These are phyloP conservation scores for Bombus terrestris DNA, from an alignment of 1,140 invertebrate genomes.

Conservation along the genomic window DNA sequence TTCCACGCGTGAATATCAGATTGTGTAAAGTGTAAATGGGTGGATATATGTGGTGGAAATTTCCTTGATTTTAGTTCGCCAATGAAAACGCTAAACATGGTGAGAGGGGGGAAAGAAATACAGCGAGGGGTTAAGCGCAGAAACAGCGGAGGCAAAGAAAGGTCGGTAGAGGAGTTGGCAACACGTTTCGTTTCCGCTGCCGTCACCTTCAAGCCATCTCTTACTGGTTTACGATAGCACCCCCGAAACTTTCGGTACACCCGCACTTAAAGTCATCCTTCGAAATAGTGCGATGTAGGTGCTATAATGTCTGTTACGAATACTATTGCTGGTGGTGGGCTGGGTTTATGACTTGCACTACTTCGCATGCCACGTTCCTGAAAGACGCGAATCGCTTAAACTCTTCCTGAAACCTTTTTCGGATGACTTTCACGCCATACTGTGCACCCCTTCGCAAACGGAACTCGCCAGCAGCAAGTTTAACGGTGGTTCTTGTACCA, in stretches of 20 bases:
- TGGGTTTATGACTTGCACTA: slow-evolving; percentile 61
- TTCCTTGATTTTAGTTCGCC: slow-evolving; percentile 52
- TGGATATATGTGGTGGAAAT: slow-evolving; percentile 33
- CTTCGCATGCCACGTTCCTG: slow-evolving; percentile 49
- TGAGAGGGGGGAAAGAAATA: slow-evolving; percentile 21
- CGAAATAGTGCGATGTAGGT: slow-evolving; percentile 59
- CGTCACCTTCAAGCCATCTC: slow-evolving; percentile 64
- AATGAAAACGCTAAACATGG: slow-evolving; percentile 9
- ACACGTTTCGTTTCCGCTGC: slow-evolving; percentile 61
- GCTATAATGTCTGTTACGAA: slow-evolving; percentile 62
- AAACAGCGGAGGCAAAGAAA: slow-evolving; percentile 17
- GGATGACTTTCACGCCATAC: slow-evolving; percentile 32
- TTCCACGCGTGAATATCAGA: slow-evolving; percentile 1
- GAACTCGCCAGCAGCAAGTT: not conserved
- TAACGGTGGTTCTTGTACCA: slow-evolving; percentile 14
- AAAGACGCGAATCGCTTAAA: slow-evolving; percentile 61
- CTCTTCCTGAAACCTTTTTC: slow-evolving; percentile 54
- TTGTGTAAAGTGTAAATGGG: slow-evolving; percentile 5
- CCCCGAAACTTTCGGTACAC: slow-evolving; percentile 58
- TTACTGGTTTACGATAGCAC: slow-evolving; percentile 64
- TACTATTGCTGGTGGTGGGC: slow-evolving; percentile 32
- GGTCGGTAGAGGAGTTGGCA: slow-evolving; percentile 48
- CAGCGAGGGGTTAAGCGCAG: not conserved
- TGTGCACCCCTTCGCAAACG: not conserved
- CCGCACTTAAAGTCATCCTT: slow-evolving; percentile 66